Percentiles rank a stretch among this genome's conserved stretches.
These are phyloP conservation scores for Muricea muricata DNA, from an alignment of 92 coral and sea anemone species.

Conservation along the genomic window DNA sequence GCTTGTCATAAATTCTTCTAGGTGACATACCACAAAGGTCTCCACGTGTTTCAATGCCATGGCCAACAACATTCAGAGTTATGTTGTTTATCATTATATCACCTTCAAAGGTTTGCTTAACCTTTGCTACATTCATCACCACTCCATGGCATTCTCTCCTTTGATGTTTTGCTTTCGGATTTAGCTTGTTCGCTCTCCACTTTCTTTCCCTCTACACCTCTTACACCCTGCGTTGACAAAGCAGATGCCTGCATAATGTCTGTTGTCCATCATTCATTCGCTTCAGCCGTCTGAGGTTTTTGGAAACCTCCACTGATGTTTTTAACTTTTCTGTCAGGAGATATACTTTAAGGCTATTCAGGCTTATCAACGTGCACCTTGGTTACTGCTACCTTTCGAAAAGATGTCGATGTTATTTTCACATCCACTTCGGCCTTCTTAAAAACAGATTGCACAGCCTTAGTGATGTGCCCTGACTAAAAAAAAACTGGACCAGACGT, in stretches of 20 bases:
- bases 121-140: too few relatives aligned
- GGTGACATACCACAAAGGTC: constrained; percentile 26
- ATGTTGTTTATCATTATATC: constrained; percentile 7
- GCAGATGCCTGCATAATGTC: too few relatives aligned
- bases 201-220: too few relatives aligned
- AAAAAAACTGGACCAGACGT: too few relatives aligned
- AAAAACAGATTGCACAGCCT: constrained; percentile 54
- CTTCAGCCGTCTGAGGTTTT: neutral
- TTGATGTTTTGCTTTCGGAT: too few relatives aligned
- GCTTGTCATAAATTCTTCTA: constrained; percentile 43
- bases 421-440: constrained; percentile 55
- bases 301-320: constrained; percentile 57
- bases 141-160: too few relatives aligned
- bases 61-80: neutral
- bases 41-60: neutral
- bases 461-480: constrained; percentile 54
- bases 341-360: constrained; percentile 53
- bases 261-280: too few relatives aligned
- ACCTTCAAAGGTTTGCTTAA: too few relatives aligned
- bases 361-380: constrained; percentile 45
- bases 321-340: constrained; percentile 37
- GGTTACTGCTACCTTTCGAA: constrained; percentile 60
- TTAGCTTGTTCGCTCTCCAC: too few relatives aligned
- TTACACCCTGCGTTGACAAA: too few relatives aligned
- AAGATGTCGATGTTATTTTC: constrained; percentile 34